These are phyloP conservation scores for Polydrusus pterygomalis DNA, from an alignment of 2,888 invertebrate species.

Conservation along the genomic window DNA sequence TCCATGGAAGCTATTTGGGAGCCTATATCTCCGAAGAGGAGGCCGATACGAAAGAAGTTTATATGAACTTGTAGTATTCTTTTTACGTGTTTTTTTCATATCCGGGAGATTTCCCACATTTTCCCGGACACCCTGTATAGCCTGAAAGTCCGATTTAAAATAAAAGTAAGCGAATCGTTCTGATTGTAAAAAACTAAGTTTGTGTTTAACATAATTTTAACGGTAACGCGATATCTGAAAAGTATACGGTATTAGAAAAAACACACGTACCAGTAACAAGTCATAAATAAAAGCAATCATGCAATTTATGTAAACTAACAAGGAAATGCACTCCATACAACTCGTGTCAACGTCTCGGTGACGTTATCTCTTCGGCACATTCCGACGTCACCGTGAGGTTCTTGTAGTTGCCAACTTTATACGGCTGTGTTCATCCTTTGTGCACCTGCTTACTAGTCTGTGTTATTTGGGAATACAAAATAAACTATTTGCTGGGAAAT, in stretches of 20 bases:
- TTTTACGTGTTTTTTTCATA: too few relatives aligned
- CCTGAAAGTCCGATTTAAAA: too few relatives aligned
- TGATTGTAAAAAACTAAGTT: too few relatives aligned
- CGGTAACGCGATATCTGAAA: too few relatives aligned
- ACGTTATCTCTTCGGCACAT: conserved; percentile 25
- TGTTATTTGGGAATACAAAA: background rate
- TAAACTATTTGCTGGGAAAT: background rate
- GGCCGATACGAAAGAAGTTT: too few relatives aligned
- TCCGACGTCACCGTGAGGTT: conserved; percentile 23
- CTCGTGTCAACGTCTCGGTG: conserved; percentile 15
- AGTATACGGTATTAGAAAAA: background rate
- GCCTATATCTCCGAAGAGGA: too few relatives aligned
- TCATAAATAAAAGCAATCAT: conserved; percentile 27
- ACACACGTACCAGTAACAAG: background rate
- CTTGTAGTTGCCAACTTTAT: conserved; percentile 17
- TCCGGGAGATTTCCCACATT: too few relatives aligned
- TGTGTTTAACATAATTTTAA: too few relatives aligned
- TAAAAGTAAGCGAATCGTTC: too few relatives aligned
- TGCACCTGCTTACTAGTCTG: conserved; percentile 24
- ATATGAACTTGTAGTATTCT: too few relatives aligned
- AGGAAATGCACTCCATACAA: conserved; percentile 16
- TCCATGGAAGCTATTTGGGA: too few relatives aligned
- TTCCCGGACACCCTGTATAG: too few relatives aligned
- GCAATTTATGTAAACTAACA: conserved; percentile 26
- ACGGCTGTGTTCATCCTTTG: conserved; percentile 9